Evolutionary conservation across 2,888 invertebrate species (phyloP).

Genomic region (Coelinius sp.): DNA sequence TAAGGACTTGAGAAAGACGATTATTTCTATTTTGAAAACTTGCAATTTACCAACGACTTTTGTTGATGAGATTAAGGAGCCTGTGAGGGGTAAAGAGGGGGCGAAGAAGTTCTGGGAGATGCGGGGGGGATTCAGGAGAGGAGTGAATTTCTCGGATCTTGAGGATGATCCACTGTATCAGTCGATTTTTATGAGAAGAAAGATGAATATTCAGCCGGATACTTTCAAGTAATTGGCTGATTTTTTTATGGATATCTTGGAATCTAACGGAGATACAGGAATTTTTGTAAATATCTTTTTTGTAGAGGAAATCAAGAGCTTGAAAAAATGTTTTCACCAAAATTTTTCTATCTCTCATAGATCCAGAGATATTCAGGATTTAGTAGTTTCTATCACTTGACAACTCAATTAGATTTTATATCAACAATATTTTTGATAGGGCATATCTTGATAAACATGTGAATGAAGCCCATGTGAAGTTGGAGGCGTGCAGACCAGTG

Average conservation of each 20-base stretch:
- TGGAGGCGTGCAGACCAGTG: slow-evolving; percentile 77
- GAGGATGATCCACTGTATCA: slow-evolving; percentile 74
- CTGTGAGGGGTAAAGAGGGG: slow-evolving; percentile 69
- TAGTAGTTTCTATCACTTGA: too few relatives aligned
- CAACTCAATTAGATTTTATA: too few relatives aligned
- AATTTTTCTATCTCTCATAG: too few relatives aligned
- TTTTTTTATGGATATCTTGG: too few relatives aligned
- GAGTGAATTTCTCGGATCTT: slow-evolving; percentile 63
- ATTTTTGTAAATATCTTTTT: too few relatives aligned
- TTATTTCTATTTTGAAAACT: slow-evolving; percentile 82
- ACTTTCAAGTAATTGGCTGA: slow-evolving; percentile 68
- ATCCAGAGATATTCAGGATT: too few relatives aligned
- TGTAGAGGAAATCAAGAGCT: too few relatives aligned
- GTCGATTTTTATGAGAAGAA: slow-evolving; percentile 71
- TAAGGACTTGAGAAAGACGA: slow-evolving; percentile 79
- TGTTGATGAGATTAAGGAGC: slow-evolving; percentile 86
- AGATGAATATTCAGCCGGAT: slow-evolving; percentile 69
- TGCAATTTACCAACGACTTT: slow-evolving; percentile 91
- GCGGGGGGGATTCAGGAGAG: slow-evolving; percentile 50
- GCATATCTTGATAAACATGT: slow-evolving; percentile 84
- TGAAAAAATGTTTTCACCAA: too few relatives aligned
- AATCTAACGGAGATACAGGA: too few relatives aligned
- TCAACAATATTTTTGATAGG: too few relatives aligned
- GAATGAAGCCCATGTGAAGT: slow-evolving; percentile 77
- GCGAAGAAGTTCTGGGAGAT: slow-evolving; percentile 59